Percentiles rank a stretch among this genome's conserved stretches.
Conservation (phyloP, 2,797 vertebrate species). For the Hapalemur alaotrensis region DNA sequence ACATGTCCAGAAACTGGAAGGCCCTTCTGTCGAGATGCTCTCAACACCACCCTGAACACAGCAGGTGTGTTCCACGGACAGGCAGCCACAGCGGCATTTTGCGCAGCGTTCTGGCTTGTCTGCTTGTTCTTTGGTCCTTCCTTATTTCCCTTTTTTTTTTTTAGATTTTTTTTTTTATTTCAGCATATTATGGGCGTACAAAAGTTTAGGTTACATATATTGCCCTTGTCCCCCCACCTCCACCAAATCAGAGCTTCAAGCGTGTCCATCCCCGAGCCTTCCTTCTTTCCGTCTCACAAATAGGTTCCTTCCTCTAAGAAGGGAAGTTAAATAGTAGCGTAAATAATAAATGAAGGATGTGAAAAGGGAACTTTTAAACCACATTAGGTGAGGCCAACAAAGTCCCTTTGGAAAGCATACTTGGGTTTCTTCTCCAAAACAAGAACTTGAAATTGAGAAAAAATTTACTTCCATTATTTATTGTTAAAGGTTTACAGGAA, state of each 20-base stretch:
- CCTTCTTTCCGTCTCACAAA: not conserved
- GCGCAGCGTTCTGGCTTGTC: not conserved
- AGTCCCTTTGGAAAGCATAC: not conserved
- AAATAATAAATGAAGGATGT: not conserved
- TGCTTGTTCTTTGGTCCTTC: not conserved
- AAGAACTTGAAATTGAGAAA: conserved; percentile 22
- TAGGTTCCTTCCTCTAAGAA: not conserved
- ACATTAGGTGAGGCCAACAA: conserved; percentile 11
- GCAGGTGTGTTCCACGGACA: not conserved
- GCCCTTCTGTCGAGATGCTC: not conserved
- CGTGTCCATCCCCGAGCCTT: too few relatives aligned
- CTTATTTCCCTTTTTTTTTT: not conserved
- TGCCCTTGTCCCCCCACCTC: too few relatives aligned
- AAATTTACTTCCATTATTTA: conserved; percentile 17
- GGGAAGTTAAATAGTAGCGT: not conserved
- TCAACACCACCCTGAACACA: not conserved
- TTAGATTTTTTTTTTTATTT: too few relatives aligned
- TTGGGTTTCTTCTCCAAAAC: conserved; percentile 32
- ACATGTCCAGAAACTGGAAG: not conserved
- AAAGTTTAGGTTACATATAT: too few relatives aligned
- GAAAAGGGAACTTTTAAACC: conserved; percentile 42
- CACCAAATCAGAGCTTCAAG: too few relatives aligned
- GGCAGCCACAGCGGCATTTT: rapidly evolving
- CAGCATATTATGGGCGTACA: too few relatives aligned
- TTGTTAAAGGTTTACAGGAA: not conserved